Evolutionary conservation across 2,888 invertebrate genomes (phyloP).

Genomic region (Phyllotreta striolata): DNA sequence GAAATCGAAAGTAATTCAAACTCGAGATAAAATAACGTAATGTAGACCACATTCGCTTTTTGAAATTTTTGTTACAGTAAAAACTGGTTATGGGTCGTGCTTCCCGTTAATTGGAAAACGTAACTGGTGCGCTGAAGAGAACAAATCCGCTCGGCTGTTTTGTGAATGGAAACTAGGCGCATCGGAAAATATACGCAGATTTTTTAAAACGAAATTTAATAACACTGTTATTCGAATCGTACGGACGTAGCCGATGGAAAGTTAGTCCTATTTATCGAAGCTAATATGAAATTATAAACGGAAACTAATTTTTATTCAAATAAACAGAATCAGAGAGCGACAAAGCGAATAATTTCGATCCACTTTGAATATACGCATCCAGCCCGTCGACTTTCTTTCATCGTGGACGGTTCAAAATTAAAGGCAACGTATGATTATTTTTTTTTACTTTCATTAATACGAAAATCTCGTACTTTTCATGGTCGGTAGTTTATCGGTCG

Average conservation of each 20-base stretch:
- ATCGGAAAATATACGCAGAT: too few relatives aligned
- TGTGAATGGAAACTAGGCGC: background rate
- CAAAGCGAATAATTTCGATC: background rate
- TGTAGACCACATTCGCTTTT: conserved; percentile 37
- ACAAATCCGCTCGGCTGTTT: background rate
- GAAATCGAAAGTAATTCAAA: conserved; percentile 35
- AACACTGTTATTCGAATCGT: background rate
- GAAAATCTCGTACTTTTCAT: too few relatives aligned
- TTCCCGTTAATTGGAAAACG: conserved; percentile 29
- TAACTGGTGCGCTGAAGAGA: background rate
- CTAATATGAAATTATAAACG: conserved; percentile 2
- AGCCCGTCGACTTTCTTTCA: background rate
- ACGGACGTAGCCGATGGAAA: background rate
- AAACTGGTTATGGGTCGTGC: conserved; percentile 28
- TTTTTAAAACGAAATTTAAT: too few relatives aligned
- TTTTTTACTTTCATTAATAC: too few relatives aligned
- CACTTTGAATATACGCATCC: too few relatives aligned
- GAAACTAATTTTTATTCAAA: conserved; percentile 6
- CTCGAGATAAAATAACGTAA: conserved; percentile 25
- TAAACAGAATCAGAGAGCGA: conserved; percentile 7
- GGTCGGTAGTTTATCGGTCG: too few relatives aligned
- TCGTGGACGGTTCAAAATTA: background rate
- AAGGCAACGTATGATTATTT: too few relatives aligned
- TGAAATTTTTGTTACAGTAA: conserved; percentile 28
- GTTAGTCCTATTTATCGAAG: background rate